Evolutionary conservation across 2,888 invertebrate species (phyloP), one percentile per base, ranked within the genome.

Genomic region (Saturnia japonica): DNA sequence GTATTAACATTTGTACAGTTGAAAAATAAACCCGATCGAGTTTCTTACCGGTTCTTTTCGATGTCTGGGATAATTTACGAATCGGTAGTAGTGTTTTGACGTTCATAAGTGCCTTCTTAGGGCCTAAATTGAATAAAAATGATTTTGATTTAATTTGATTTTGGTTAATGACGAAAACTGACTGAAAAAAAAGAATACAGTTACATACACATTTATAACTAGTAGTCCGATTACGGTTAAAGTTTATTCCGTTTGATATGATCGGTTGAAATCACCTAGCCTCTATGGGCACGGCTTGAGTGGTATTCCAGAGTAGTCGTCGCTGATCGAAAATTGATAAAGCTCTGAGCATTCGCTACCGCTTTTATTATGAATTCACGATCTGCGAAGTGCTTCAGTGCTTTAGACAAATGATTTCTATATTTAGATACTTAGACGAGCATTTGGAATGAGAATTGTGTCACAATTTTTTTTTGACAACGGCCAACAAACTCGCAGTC

Each of bases 231-330:
- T 54, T 54, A 54, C n/a, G n/a, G 22, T 54, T 54, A 19, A 22
- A 54, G n/a, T 54, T n/a, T 54, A 54, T 54, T 54, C 54, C 54
- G 54, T 54, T 54, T 54, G 54, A 54, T 54, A 54, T 51, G 54
- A n/a, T 9, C 28, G 3, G 34, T 62, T 14, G 22, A 54, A 54
- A 54, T 54, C n/a, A n/a, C 7, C 54, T 22, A 54, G 54, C 54
- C 54, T 54, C n/a, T 54, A 54, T 54, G 28, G 54, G 11, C 22
- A n/a, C 60, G 16, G 28, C n/a, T 12, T 34, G 60, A 62, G 60
- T 28, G 34, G 28, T 16, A 28, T 28, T 28, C 25, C 34, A 28
- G 34, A 62, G 34, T 62, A 16, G 28, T 14, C 34, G 28, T 16
- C 60, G 16, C 34, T 62, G 54, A 54, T 54, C 22, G 22, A 54